phyloP scores from a whole-genome alignment of 2,888 invertebrate genomes.

The Andrena hattorfiana region DNA sequence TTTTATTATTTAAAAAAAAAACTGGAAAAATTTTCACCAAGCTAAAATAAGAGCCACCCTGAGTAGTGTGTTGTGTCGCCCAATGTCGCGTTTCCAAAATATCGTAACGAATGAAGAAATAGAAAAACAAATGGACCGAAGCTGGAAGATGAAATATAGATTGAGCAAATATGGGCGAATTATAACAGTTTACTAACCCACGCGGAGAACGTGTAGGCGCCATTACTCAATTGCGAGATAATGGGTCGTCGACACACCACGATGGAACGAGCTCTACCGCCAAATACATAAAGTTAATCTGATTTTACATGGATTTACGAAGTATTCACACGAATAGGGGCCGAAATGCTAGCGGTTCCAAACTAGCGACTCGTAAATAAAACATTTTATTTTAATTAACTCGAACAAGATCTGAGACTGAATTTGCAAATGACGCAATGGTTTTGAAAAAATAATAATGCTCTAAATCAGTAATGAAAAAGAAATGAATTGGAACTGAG shows the following conservation, averaged over 20 bases:
- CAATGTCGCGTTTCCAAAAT: no score
- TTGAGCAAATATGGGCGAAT: conserved; percentile 73
- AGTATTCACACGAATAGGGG: not conserved
- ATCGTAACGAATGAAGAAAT: not conserved
- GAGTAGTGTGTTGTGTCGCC: no score
- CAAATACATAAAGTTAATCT: conserved; percentile 26
- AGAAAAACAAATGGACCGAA: not conserved
- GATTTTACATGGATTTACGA: not conserved
- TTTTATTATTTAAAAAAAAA: no score
- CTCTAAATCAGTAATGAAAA: no score
- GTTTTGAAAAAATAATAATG: no score
- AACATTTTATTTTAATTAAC: no score
- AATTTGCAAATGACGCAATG: no score
- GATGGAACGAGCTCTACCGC: conserved; percentile 10
- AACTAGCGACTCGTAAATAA: not conserved
- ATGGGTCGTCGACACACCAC: conserved; percentile 72
- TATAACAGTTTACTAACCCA: conserved; percentile 78
- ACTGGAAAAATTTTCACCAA: no score
- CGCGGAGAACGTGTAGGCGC: conserved; percentile 67
- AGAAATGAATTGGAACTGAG: no score
- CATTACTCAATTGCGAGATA: conserved; percentile 75
- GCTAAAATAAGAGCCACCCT: no score
- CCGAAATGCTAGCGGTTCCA: no score
- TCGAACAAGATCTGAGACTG: no score
- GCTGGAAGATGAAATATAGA: conserved; percentile 36